Base-by-base conservation (phyloP, 2,888 invertebrate species). In the Agrotis clavis region DNA sequence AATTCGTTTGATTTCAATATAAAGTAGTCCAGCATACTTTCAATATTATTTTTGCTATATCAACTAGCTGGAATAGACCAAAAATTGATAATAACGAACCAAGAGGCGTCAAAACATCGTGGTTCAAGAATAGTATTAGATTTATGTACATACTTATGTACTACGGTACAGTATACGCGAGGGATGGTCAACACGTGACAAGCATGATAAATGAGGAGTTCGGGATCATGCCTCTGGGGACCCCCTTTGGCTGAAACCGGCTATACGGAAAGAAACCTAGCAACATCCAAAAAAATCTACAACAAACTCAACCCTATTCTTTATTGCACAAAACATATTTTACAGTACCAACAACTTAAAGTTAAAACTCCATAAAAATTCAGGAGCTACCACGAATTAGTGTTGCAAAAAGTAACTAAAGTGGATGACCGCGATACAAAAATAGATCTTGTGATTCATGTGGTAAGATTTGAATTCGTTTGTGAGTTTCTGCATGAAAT, bases 181-280 rank as follows among this genome's bases (percentile, higher is more conserved):
- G 94, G 95, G 94, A 95, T 95, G 95, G 96, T 94, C 95, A 96
- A 91, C 92, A 91, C 96, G 95, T 95, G 96, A 95, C 96, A 94
- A 94, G 96, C 93, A 95, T 95, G 95, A 95, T 95, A 95, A 95
- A 96, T 94, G 94, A 93, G 92, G 89, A 94, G 90, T 92, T 91
- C 93, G 94, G 94, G 94, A 94, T 95, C 95, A 95, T 91, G 93
- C 94, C 96, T 92, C 95, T 82, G 81, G 95, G 94, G 95, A 94
- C 91, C 91, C 91, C 93, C 93, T 95, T 91, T 90, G 92, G 91
- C 91, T 92, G 88, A 87, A 89, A 91, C 87, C 85, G 86, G 89
- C 86, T 88, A 82, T 89, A 87, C 82, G 83, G 84, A 85, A 92
- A 92, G 89, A 92, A 94, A 91, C 89, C 89, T 89, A 91, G 90